These are phyloP conservation scores for Tragelaphus buxtoni DNA, from an alignment of 2,113 vertebrate species.

Conservation along the genomic window DNA sequence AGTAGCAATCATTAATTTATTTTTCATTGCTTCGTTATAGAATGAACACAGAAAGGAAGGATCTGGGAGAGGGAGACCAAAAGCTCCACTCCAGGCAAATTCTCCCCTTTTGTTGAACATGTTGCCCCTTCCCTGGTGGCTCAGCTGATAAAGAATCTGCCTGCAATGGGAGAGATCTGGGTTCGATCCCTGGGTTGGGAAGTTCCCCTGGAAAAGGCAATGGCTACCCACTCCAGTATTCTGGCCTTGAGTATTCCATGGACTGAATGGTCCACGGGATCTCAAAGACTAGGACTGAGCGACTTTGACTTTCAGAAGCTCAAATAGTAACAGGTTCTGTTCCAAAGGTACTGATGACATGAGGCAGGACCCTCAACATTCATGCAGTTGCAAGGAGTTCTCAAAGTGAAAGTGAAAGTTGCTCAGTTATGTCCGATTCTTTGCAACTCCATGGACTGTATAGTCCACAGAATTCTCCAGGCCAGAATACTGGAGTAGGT, in stretches of 20 bases:
- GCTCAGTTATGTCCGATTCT: neutral
- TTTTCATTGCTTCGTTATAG: neutral
- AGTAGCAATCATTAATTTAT: neutral
- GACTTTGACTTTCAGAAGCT: neutral
- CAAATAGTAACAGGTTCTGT: neutral
- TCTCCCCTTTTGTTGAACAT: neutral
- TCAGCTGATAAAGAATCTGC: neutral
- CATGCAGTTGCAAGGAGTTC: neutral
- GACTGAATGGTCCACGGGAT: neutral
- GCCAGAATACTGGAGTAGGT: neutral
- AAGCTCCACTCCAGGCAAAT: rapidly evolving
- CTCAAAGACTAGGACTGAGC: neutral
- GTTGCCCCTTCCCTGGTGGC: neutral
- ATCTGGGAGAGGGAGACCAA: neutral
- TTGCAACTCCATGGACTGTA: neutral
- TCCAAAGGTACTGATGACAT: neutral
- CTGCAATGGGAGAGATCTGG: neutral
- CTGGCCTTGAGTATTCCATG: neutral
- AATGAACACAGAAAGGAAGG: neutral
- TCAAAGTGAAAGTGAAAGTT: neutral
- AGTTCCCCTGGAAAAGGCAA: neutral
- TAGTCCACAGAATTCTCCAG: neutral
- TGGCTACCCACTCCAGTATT: neutral
- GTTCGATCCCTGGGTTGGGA: neutral
- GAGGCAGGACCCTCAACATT: neutral